Evolutionary conservation across 2,888 invertebrate species (phyloP).

Genomic region (Cryptocheilus praepositus): DNA sequence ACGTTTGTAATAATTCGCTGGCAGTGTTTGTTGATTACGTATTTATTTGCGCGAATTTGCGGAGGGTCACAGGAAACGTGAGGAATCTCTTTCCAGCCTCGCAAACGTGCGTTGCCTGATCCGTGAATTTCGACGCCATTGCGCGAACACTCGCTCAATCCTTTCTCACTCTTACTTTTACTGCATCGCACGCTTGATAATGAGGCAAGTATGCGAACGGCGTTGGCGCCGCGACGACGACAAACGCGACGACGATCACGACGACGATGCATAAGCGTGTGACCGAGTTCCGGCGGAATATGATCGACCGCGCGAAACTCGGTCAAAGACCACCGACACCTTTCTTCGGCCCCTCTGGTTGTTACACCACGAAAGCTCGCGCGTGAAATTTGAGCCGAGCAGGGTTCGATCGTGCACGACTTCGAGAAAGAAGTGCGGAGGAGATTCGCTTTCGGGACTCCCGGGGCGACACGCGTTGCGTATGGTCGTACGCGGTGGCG

Average conservation of each 20-base stretch:
- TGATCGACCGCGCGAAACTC: constrained; percentile 61
- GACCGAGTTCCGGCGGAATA: constrained; percentile 61
- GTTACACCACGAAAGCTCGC: constrained; percentile 24
- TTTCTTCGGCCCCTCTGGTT: constrained; percentile 44
- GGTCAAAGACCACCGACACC: constrained; percentile 62
- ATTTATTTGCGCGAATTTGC: background rate
- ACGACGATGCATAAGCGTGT: constrained; percentile 57
- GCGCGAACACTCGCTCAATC: constrained; percentile 22
- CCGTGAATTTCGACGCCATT: background rate
- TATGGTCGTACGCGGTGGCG: too few species aligned
- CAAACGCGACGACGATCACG: constrained; percentile 13
- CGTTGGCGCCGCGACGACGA: constrained; percentile 49
- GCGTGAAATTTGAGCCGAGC: constrained; percentile 31
- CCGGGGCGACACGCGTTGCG: too few species aligned
- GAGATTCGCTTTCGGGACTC: too few species aligned
- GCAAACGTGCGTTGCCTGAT: background rate
- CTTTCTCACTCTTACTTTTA: constrained; percentile 54
- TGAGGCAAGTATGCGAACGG: background rate
- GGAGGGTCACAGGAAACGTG: background rate
- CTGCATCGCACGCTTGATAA: constrained; percentile 28
- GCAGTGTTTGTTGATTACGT: too few species aligned
- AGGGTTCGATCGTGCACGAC: too few species aligned
- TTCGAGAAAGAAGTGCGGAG: too few species aligned
- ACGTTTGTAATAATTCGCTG: too few species aligned
- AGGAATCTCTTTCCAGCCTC: background rate